Evolutionary conservation across 2,797 vertebrate genomes (phyloP), one percentile per base, ranked within the genome.

Genomic region (Micropoecilia bifurca): DNA sequence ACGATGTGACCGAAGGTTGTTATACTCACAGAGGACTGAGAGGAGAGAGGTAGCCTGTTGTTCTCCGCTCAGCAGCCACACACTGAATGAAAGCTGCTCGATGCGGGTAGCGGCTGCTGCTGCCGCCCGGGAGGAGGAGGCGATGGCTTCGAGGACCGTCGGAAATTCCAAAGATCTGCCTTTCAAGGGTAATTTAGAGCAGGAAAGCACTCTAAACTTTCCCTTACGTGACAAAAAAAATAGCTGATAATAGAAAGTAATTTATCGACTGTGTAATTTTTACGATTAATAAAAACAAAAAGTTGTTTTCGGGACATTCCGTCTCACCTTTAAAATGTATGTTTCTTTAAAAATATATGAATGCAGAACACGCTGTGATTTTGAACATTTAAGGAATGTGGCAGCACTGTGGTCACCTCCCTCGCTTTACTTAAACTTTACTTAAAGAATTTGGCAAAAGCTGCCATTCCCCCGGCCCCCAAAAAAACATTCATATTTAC

Each of bases 11-110:
- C 85, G 12, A 14, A 74, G 79, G 77, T 74, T 73, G 85, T 48
- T n/a, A 75, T 90, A 94, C 95, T 96, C 92, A 95, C 95, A 72
- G 87, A 89, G 89, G 90, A 90, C 85, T 45, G 81, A 47, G 20
- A 47, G 18, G 74, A 75, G 80, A 80, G 92, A 95, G 91, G 91
- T 91, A 93, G 94, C 87, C 91, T 94, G 93, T 94, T 95, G 94
- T 94, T 93, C 86, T 92, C 88, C 69, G 71, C 87, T 84, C 78
- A 83, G 90, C 90, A 75, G 90, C 85, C 85, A 79, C 90, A 90
- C 90, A 72, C 81, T 94, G 92, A 96, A 93, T 96, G 95, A 94
- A 88, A 71, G 45, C 75, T 18, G 86, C n/a, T 57, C 50, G 87
- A 78, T 87, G 90, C 82, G 78, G 87, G 81, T 81, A 76, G 82